These are phyloP conservation scores for Brachylomia viminalis DNA, from an alignment of 2,888 invertebrate genomes.

Conservation along the genomic window DNA sequence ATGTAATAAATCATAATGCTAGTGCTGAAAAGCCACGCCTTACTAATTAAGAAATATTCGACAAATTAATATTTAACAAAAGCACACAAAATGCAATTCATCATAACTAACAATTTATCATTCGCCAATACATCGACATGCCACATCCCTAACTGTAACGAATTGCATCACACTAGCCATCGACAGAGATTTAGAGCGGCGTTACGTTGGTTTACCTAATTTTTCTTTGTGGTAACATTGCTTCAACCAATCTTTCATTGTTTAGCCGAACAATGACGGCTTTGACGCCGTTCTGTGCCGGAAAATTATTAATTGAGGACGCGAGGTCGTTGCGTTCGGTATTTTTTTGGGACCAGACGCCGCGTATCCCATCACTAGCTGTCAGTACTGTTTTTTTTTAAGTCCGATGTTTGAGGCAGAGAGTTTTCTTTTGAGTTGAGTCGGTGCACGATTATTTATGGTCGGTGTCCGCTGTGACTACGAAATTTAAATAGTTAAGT, in stretches of 20 bases:
- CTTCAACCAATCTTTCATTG: constrained; percentile 79
- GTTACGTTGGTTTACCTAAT: constrained; percentile 83
- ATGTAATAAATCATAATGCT: constrained; percentile 34
- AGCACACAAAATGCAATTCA: constrained; percentile 41
- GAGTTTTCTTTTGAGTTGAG: constrained; percentile 46
- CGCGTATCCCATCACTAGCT: constrained; percentile 59
- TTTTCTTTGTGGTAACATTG: constrained; percentile 80
- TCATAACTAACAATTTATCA: constrained; percentile 52
- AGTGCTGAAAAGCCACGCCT: constrained; percentile 38
- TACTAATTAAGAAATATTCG: constrained; percentile 53
- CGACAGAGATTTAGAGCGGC: constrained; percentile 79
- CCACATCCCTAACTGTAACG: constrained; percentile 68
- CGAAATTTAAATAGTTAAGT: constrained; percentile 11
- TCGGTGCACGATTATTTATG: constrained; percentile 49
- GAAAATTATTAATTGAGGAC: constrained; percentile 80
- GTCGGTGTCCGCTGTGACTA: constrained; percentile 27
- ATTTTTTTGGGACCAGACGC: constrained; percentile 51
- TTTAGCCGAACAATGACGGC: constrained; percentile 79
- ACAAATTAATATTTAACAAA: constrained; percentile 55
- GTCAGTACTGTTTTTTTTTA: constrained; percentile 48
- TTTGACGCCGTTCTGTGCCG: constrained; percentile 73
- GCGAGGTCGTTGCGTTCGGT: constrained; percentile 70
- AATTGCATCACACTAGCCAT: constrained; percentile 80
- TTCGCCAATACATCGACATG: constrained; percentile 63
- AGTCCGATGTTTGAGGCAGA: constrained; percentile 33